phyloP scores from a whole-genome alignment of 2,888 invertebrate genomes.

The Apoderus coryli region DNA sequence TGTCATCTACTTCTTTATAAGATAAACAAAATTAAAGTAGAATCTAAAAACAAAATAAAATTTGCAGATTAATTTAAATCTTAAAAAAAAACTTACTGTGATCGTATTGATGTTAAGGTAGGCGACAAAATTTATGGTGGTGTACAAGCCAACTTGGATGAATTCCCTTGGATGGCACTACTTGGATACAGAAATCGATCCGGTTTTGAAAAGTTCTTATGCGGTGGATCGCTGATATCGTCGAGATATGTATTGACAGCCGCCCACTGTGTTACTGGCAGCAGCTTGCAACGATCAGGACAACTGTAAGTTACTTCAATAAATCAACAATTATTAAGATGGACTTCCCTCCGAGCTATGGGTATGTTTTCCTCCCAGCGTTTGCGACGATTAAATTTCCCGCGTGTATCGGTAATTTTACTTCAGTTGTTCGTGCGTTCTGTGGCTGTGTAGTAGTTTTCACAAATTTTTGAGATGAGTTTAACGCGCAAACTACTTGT shows the following conservation, averaged over 20 bases:
- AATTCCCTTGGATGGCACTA: constrained; percentile 38
- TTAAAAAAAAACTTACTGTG: constrained; percentile 3
- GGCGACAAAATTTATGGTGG: constrained; percentile 29
- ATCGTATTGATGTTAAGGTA: constrained; percentile 16
- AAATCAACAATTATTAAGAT: too few species aligned
- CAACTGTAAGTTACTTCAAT: constrained; percentile 35
- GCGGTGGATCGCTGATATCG: constrained; percentile 40
- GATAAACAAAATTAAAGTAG: too few species aligned
- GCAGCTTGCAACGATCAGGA: constrained; percentile 26
- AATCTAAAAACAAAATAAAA: too few species aligned
- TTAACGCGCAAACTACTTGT: too few species aligned
- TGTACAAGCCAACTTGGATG: constrained; percentile 29
- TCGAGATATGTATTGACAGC: constrained; percentile 39
- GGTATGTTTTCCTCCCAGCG: too few species aligned
- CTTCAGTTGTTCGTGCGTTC: too few species aligned
- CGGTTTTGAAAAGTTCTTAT: constrained; percentile 25
- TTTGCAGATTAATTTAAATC: not conserved
- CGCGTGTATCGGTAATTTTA: too few species aligned
- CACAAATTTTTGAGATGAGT: too few species aligned
- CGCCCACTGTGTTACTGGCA: constrained; percentile 37
- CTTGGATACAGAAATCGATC: constrained; percentile 30
- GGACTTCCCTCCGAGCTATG: too few species aligned
- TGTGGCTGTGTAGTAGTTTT: too few species aligned
- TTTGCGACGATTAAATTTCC: too few species aligned
- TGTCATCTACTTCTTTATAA: too few species aligned